These are phyloP conservation scores for Poeciliopsis turneri DNA, from an alignment of 2,797 vertebrate genomes.

Conservation along the genomic window DNA sequence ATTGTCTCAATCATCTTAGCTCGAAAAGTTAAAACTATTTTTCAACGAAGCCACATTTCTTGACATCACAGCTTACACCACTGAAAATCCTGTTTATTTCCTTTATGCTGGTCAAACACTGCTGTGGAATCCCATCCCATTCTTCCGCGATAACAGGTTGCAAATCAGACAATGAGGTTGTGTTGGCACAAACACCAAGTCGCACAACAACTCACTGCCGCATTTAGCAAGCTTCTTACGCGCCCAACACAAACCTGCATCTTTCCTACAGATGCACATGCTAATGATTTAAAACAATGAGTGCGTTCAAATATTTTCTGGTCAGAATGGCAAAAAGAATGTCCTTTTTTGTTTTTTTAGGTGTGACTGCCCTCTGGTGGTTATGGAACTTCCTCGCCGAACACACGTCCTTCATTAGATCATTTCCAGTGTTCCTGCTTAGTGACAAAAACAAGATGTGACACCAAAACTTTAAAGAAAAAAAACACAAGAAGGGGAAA, in stretches of 20 bases:
- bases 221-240: not conserved
- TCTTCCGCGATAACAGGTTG: not conserved
- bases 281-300: not conserved
- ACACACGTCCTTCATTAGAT: not conserved
- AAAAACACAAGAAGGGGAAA: rapidly evolving
- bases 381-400: not conserved
- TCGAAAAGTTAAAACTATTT: not conserved
- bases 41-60: not conserved
- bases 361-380: constrained; percentile 1
- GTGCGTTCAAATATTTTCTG: not conserved
- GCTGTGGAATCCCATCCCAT: not conserved
- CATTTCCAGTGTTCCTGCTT: constrained; percentile 6
- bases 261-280: not conserved
- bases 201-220: not conserved
- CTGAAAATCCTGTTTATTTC: not conserved
- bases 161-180: not conserved
- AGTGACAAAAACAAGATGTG: not conserved
- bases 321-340: not conserved
- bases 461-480: no score
- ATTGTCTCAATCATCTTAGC: not conserved
- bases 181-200: not conserved
- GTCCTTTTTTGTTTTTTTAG: rapidly evolving
- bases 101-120: not conserved
- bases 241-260: not conserved
- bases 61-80: not conserved